Percentiles rank a stretch among this genome's conserved stretches.
phyloP scores from a whole-genome alignment of 1,140 invertebrate genomes.

The Gryllus bimaculatus region DNA sequence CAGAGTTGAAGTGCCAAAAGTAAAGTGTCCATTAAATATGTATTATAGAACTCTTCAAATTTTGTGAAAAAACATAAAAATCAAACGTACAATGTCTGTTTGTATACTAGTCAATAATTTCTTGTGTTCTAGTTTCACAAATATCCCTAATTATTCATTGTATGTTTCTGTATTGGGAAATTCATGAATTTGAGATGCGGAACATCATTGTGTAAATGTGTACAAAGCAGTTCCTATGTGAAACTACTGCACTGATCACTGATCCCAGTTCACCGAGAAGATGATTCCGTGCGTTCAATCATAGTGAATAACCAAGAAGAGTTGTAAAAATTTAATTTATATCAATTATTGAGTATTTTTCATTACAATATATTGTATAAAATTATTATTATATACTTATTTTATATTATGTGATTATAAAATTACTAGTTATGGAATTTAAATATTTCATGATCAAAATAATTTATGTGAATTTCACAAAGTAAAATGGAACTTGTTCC shows the following conservation, averaged over 20 bases:
- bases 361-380: not conserved
- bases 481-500: too few relatives aligned
- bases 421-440: not conserved
- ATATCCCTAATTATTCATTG: not conserved
- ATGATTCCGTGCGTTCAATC: not conserved
- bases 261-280: not conserved
- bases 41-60: not conserved
- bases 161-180: not conserved
- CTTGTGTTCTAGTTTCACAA: not conserved
- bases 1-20: slow-evolving; percentile 32
- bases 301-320: not conserved
- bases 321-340: not conserved
- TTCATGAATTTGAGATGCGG: not conserved
- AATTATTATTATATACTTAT: not conserved
- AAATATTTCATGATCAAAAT: not conserved
- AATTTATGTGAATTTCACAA: not conserved
- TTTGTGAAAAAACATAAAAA: not conserved
- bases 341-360: not conserved
- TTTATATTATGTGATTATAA: not conserved
- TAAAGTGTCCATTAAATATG: not conserved
- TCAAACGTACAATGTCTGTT: not conserved
- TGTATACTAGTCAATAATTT: not conserved
- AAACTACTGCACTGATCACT: not conserved
- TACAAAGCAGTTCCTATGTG: not conserved
- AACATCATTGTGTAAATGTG: not conserved